These are phyloP conservation scores for Poeciliopsis paucimaculata DNA, from an alignment of 2,797 vertebrate genomes.

Conservation along the genomic window DNA sequence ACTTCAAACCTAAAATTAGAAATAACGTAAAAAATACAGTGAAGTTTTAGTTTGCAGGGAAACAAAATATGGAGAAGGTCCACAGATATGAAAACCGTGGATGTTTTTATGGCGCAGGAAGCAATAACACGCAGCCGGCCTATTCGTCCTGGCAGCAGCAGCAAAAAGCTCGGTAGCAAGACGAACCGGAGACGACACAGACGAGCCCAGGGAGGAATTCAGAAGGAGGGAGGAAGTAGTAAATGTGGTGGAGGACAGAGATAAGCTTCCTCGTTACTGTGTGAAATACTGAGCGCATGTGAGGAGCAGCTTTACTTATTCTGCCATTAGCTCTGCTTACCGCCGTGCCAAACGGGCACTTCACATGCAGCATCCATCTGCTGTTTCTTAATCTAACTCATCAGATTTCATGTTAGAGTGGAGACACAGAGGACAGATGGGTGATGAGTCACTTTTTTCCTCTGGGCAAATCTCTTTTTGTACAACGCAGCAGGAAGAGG, in stretches of 20 bases:
- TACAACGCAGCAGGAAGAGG: slow-evolving; percentile 2
- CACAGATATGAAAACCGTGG: background rate
- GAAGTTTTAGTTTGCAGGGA: background rate
- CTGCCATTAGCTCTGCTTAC: background rate
- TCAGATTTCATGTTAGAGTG: slow-evolving; percentile 23
- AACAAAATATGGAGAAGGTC: background rate
- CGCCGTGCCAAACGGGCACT: slow-evolving; percentile 6
- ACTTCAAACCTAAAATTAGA: too few relatives aligned
- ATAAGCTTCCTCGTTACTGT: slow-evolving; percentile 70
- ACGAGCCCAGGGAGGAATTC: slow-evolving; percentile 25
- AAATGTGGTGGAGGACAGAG: slow-evolving; percentile 52
- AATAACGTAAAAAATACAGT: background rate
- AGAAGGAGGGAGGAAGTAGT: slow-evolving; percentile 50
- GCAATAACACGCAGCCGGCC: slow-evolving; percentile 47
- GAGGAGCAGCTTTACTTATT: slow-evolving; percentile 5
- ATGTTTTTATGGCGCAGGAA: slow-evolving; percentile 48
- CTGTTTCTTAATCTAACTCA: slow-evolving; percentile 7
- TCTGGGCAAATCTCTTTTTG: slow-evolving; percentile 22
- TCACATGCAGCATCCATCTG: background rate
- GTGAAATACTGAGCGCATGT: slow-evolving; percentile 25
- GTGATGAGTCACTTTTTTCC: slow-evolving; percentile 14
- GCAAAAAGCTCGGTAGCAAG: slow-evolving; percentile 36
- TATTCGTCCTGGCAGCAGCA: slow-evolving; percentile 43
- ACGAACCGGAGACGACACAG: slow-evolving; percentile 35
- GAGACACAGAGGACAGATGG: slow-evolving; percentile 18